Evolutionary conservation across 2,888 invertebrate genomes (phyloP).

Genomic region (Notocelia uddmanniana): DNA sequence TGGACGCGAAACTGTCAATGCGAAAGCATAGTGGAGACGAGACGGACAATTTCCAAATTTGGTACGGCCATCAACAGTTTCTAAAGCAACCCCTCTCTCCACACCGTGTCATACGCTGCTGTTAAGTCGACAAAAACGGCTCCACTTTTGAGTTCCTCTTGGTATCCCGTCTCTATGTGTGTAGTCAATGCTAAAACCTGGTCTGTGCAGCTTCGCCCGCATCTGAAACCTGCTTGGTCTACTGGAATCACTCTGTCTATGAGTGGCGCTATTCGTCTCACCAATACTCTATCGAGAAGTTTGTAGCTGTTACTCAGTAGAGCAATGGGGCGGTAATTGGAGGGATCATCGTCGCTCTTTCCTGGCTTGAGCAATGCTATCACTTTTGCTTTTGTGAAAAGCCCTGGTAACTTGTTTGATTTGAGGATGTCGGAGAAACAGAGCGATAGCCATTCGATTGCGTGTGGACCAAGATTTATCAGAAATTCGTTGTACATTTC

Average conservation of each 20-base stretch:
- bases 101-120: slow-evolving; percentile 19
- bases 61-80: background rate
- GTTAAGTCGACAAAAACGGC: too few species aligned
- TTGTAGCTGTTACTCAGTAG: slow-evolving; percentile 6
- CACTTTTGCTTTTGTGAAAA: background rate
- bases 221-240: background rate
- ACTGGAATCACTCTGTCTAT: background rate
- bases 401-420: background rate
- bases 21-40: too few species aligned
- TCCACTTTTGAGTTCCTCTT: too few species aligned
- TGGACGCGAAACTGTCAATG: too few species aligned
- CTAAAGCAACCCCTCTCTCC: background rate
- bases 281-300: background rate
- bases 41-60: background rate
- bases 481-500: too few species aligned
- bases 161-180: too few species aligned
- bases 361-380: slow-evolving; percentile 3
- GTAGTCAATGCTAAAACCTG: too few species aligned
- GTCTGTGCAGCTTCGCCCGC: background rate
- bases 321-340: slow-evolving; percentile 6
- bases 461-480: background rate
- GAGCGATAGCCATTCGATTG: background rate
- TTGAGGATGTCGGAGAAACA: background rate
- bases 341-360: slow-evolving; percentile 4
- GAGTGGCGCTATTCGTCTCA: background rate